These are phyloP conservation scores for Lordiphosa andalusiaca DNA, from an alignment of 2,888 invertebrate species.

Conservation along the genomic window DNA sequence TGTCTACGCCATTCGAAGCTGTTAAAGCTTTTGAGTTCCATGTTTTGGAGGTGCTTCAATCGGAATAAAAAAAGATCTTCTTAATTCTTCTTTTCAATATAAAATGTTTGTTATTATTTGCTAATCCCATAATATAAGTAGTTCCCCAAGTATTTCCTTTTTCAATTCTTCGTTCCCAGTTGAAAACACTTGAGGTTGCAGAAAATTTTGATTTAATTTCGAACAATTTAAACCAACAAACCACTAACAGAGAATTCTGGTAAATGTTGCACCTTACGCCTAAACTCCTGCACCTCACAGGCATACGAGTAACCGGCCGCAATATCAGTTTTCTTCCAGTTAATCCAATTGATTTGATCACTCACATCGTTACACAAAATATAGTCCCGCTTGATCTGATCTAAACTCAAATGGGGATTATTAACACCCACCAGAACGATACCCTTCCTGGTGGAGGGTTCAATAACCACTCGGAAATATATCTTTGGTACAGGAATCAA, in stretches of 20 bases:
- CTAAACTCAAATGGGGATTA: conserved; percentile 70
- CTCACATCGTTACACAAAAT: conserved; percentile 81
- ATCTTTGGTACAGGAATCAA: conserved; percentile 82
- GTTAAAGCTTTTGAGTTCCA: too few species aligned
- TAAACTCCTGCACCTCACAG: conserved; percentile 73
- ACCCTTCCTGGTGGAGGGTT: conserved; percentile 79
- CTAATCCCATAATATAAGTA: too few species aligned
- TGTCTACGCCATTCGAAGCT: too few species aligned
- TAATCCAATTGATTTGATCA: conserved; percentile 81
- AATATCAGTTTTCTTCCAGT: conserved; percentile 70
- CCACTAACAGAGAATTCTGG: conserved; percentile 63
- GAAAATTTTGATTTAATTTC: not conserved
- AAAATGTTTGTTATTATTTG: too few species aligned
- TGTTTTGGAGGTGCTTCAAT: too few species aligned
- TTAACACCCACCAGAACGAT: conserved; percentile 81
- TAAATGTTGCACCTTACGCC: conserved; percentile 59
- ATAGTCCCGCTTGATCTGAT: conserved; percentile 69
- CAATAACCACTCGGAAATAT: conserved; percentile 83
- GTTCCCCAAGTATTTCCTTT: too few species aligned
- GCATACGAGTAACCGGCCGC: conserved; percentile 76
- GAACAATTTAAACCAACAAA: conserved; percentile 40
- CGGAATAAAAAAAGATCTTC: too few species aligned
- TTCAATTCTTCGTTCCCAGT: not conserved
- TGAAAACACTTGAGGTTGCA: not conserved
- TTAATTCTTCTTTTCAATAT: too few species aligned